Percentiles rank a stretch among this genome's conserved stretches.
These are phyloP conservation scores for Paracentrotus lividus DNA, from an alignment of 53 echinoderm and acorn worm species.

Conservation along the genomic window DNA sequence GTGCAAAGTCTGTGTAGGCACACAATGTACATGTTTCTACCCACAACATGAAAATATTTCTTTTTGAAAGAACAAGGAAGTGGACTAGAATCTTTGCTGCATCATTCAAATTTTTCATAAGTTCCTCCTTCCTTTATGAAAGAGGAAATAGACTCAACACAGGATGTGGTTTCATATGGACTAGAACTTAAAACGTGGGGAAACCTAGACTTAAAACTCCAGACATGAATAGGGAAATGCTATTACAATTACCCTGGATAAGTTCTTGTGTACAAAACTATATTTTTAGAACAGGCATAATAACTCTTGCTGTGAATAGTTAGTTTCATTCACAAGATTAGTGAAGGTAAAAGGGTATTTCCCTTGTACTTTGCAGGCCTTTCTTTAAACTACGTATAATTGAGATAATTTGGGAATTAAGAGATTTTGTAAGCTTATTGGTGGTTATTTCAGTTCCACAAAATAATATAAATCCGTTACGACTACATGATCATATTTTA, in stretches of 20 bases:
- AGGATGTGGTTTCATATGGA: slow-evolving; percentile 9
- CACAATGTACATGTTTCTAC: too few relatives aligned
- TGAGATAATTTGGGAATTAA: too few relatives aligned
- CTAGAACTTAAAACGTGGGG: neutral
- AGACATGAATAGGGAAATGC: slow-evolving; percentile 29
- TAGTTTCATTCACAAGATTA: slow-evolving; percentile 12
- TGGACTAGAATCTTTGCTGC: neutral
- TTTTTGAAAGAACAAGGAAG: slow-evolving; percentile 38
- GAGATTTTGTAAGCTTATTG: too few relatives aligned
- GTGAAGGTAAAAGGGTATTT: neutral
- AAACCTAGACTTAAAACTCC: neutral
- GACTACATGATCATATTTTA: too few relatives aligned
- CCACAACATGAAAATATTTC: too few relatives aligned
- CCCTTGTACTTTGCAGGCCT: neutral
- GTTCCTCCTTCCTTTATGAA: slow-evolving; percentile 5
- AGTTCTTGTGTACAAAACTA: neutral
- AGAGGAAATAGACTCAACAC: slow-evolving; percentile 8
- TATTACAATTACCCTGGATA: neutral
- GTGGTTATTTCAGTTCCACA: neutral
- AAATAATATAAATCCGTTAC: neutral
- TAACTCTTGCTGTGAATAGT: neutral
- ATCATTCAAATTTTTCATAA: neutral
- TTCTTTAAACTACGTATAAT: neutral
- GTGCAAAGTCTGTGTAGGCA: too few relatives aligned
- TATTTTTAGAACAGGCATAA: neutral